Conservation (phyloP, 2,888 invertebrate species). For the Thelaira solivaga region DNA sequence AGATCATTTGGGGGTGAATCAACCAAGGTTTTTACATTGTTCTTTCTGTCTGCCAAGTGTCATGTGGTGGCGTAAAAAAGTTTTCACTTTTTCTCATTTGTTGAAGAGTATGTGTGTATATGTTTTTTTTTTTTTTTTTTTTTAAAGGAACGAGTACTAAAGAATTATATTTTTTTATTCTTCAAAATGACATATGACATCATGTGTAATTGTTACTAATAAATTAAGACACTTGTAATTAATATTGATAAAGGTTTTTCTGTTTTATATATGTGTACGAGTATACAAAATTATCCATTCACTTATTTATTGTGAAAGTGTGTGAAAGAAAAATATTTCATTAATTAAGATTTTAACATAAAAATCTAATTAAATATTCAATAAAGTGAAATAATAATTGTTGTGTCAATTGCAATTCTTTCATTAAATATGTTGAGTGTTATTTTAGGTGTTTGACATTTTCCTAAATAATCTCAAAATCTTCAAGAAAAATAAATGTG, state of each 20-base stretch:
- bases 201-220: constrained; percentile 53
- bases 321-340: constrained; percentile 14
- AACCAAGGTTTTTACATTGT: constrained; percentile 36
- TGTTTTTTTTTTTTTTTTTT: background rate
- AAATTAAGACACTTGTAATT: constrained; percentile 57
- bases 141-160: too few species aligned
- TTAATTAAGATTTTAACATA: constrained; percentile 24
- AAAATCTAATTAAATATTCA: too few species aligned
- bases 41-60: constrained; percentile 22
- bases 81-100: constrained; percentile 18
- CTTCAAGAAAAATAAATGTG: too few species aligned
- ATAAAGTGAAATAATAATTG: background rate
- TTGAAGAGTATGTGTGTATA: background rate
- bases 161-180: constrained; percentile 1
- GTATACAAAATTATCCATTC: too few species aligned
- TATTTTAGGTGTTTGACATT: too few species aligned
- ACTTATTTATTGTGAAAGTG: background rate
- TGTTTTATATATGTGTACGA: background rate
- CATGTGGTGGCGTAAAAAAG: constrained; percentile 40
- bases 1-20: constrained; percentile 52
- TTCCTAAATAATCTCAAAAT: too few species aligned
- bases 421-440: background rate
- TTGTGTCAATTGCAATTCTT: background rate
- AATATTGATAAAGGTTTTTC: constrained; percentile 58
- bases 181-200: constrained; percentile 50